These are phyloP conservation scores for Tragulus kanchil DNA, from an alignment of 2,113 vertebrate genomes.

Conservation along the genomic window DNA sequence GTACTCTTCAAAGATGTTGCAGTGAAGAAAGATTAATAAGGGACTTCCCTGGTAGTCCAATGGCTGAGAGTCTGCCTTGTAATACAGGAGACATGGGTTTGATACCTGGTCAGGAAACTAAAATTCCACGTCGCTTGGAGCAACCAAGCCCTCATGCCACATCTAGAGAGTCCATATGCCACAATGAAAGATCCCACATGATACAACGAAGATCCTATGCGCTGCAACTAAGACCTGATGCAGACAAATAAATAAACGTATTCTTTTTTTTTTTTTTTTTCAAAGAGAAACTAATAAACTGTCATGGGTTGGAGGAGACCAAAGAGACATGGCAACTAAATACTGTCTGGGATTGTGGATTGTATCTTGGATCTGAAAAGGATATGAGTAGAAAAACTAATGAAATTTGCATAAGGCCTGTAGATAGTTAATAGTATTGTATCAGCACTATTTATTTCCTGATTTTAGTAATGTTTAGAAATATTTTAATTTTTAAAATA, in stretches of 20 bases:
- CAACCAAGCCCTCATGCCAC: not conserved
- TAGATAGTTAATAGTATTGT: not conserved
- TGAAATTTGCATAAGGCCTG: not conserved
- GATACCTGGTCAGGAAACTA: not conserved
- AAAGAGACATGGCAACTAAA: not conserved
- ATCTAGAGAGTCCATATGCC: not conserved
- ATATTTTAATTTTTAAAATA: not conserved
- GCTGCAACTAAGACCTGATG: not conserved
- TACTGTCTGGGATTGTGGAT: not conserved
- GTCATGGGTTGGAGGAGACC: not conserved
- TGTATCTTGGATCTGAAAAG: not conserved
- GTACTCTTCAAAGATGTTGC: not conserved
- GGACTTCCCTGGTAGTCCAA: not conserved
- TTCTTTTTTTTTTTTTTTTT: too few species aligned
- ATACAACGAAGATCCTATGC: not conserved
- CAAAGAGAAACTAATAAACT: not conserved
- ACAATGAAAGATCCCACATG: not conserved
- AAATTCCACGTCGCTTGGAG: not conserved
- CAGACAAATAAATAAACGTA: not conserved
- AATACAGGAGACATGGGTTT: not conserved
- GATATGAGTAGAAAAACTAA: not conserved
- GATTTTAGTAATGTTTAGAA: slow-evolving; percentile 1
- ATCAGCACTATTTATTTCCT: not conserved
- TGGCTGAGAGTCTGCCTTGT: not conserved
- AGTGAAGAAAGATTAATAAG: not conserved